Percentiles rank a stretch among this genome's conserved stretches.
Conservation (phyloP, 2,113 vertebrate species). For the Oryctolagus cuniculus region DNA sequence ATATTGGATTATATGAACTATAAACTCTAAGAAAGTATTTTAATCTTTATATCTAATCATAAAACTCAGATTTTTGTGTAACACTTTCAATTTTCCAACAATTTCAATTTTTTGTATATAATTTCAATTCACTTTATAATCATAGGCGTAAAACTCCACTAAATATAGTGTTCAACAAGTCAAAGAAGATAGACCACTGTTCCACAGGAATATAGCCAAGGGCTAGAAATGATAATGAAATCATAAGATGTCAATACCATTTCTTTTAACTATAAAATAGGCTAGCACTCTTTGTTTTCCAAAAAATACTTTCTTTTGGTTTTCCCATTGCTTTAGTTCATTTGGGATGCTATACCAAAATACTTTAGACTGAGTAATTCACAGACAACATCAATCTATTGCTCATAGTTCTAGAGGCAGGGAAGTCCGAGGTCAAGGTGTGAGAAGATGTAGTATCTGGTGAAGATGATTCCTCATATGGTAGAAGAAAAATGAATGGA, state of each 20-base stretch:
- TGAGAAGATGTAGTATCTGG: neutral
- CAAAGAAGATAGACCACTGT: no score
- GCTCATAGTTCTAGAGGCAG: neutral
- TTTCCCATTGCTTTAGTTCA: neutral
- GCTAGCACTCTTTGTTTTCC: neutral
- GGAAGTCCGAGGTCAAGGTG: neutral
- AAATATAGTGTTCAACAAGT: no score
- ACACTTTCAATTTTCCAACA: neutral
- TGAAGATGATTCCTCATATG: neutral
- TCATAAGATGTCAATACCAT: neutral
- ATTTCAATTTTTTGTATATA: no score
- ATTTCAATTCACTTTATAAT: no score
- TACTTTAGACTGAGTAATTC: neutral
- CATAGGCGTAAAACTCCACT: no score
- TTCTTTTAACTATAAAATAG: neutral
- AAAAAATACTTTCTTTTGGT: neutral
- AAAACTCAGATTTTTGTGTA: neutral
- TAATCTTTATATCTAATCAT: neutral
- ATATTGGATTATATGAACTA: neutral
- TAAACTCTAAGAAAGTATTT: conserved; percentile 16
- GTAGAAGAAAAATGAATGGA: neutral
- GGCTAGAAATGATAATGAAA: no score
- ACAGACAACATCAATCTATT: neutral
- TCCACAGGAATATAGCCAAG: no score
- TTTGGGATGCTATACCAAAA: neutral